Conservation (phyloP, 2,888 invertebrate species). For the Aspidiotus destructor region DNA sequence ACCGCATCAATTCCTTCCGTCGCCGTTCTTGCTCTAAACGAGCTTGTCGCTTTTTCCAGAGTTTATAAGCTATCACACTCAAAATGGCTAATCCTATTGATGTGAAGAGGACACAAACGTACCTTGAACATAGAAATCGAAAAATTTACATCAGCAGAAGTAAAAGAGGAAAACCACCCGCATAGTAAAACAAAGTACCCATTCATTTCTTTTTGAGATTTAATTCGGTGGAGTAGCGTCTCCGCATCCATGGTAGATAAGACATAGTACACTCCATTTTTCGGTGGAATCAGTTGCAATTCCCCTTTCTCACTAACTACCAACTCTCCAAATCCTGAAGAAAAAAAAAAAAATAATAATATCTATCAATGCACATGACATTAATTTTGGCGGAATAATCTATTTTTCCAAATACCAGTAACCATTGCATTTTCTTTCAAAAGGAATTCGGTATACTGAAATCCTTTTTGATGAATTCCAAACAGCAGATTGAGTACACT, state of each 20-base stretch:
- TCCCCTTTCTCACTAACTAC: conserved; percentile 49
- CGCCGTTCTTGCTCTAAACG: too few relatives aligned
- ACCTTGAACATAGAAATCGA: too few relatives aligned
- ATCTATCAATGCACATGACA: too few relatives aligned
- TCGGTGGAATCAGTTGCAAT: conserved; percentile 63
- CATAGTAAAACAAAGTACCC: background rate
- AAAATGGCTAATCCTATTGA: too few relatives aligned
- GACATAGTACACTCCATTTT: conserved; percentile 60
- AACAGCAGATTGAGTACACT: conserved; percentile 72
- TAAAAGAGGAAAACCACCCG: too few relatives aligned
- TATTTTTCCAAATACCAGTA: conserved; percentile 49
- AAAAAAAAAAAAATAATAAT: conserved; percentile 20
- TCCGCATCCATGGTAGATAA: conserved; percentile 58
- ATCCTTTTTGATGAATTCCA: conserved; percentile 53
- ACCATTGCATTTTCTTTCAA: conserved; percentile 69
- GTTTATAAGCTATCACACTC: too few relatives aligned
- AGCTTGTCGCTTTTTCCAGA: too few relatives aligned
- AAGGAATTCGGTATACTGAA: conserved; percentile 81
- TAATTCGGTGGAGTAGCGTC: background rate
- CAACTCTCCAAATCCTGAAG: conserved; percentile 62
- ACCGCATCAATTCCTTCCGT: too few relatives aligned
- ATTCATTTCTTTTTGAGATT: conserved; percentile 4
- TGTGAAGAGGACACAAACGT: too few relatives aligned
- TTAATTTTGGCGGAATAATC: too few relatives aligned
- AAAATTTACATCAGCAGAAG: too few relatives aligned